These are phyloP conservation scores for Hypena proboscidalis DNA, from an alignment of 2,888 invertebrate genomes.

Conservation along the genomic window DNA sequence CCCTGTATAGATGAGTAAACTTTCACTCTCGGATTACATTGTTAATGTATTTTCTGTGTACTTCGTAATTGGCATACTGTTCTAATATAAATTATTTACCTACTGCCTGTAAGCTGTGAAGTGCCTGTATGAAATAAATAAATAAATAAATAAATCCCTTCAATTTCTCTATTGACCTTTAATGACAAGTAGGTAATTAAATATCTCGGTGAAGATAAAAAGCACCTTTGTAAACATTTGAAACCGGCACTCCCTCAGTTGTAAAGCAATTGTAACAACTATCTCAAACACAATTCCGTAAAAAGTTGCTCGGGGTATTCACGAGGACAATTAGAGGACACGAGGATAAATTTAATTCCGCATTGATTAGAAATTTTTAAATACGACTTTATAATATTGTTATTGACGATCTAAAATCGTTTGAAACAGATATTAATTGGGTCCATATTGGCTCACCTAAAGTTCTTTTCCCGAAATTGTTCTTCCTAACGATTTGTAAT, in stretches of 20 bases:
- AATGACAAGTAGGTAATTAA: slow-evolving; percentile 14
- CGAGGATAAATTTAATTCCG: slow-evolving; percentile 10
- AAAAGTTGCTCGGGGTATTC: slow-evolving; percentile 11
- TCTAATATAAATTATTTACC: too few species aligned
- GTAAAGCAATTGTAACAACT: slow-evolving; percentile 17
- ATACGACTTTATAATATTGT: slow-evolving; percentile 23
- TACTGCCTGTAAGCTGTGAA: too few species aligned
- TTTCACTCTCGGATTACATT: too few species aligned
- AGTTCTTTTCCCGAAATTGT: too few species aligned
- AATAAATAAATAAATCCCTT: too few species aligned
- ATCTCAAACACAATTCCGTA: slow-evolving; percentile 18
- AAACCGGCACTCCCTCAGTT: slow-evolving; percentile 13
- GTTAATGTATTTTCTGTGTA: too few species aligned
- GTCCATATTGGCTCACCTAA: too few species aligned
- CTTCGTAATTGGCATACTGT: too few species aligned
- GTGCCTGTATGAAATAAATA: too few species aligned
- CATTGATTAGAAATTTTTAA: slow-evolving; percentile 29
- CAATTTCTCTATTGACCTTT: slow-evolving; percentile 8
- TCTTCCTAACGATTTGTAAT: too few species aligned
- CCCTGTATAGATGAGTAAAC: too few species aligned
- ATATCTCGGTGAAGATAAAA: slow-evolving; percentile 19
- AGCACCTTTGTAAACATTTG: slow-evolving; percentile 21
- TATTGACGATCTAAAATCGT: slow-evolving; percentile 9
- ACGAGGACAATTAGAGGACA: too few species aligned
- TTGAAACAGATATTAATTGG: slow-evolving; percentile 20